Evolutionary conservation across 1,140 invertebrate genomes (phyloP), one percentile per base, ranked within the genome.

Genomic region (Pteromalus puparum): DNA sequence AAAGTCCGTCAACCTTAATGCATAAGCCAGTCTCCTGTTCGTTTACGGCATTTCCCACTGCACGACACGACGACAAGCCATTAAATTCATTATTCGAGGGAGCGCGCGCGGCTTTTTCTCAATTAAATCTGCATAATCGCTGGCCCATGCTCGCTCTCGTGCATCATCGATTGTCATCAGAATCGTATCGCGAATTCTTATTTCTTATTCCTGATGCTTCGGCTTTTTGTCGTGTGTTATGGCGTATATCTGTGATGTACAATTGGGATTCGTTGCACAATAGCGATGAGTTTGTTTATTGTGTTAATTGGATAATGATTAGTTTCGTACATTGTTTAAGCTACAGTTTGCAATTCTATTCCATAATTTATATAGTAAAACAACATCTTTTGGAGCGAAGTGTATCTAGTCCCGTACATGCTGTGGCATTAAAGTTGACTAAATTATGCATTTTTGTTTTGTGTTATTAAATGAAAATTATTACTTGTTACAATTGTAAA

Each of bases 101-200:
- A 42, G n/a, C 73, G 24, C 9, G 12, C 6, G 21, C 12, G 13
- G n/a, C 0, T 48, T 53, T 46, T 76, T 42, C 28, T 76, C 74
- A 76, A 76, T 76, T 48, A 12, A 76, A 76, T 76, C 42, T 76
- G 46, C 74, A 76, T 76, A 76, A 76, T 76, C n/a, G 42, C 42
- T 38, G 1, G n/a, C 3, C n/a, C 38, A 2, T n/a, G 38, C 42
- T 38, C 21, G n/a, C n/a, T 38, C 74, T 74, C 72, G 15, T n/a
- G 30, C 21, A 38, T 74, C 72, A 42, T 42, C 18, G 72, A 53
- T 53, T 53, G 74, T 53, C 42, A 76, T 24, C 10, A 9, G 38
- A 26, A 48, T 48, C 74, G 38, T 75, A 46, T 46, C n/a, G 73
- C 73, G 38, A 46, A 10, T 67, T 26, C 65, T 67, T 9, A 42